Conservation (phyloP, 37 sponge, comb jelly and placozoan species). For the Mnemiopsis leidyi region DNA sequence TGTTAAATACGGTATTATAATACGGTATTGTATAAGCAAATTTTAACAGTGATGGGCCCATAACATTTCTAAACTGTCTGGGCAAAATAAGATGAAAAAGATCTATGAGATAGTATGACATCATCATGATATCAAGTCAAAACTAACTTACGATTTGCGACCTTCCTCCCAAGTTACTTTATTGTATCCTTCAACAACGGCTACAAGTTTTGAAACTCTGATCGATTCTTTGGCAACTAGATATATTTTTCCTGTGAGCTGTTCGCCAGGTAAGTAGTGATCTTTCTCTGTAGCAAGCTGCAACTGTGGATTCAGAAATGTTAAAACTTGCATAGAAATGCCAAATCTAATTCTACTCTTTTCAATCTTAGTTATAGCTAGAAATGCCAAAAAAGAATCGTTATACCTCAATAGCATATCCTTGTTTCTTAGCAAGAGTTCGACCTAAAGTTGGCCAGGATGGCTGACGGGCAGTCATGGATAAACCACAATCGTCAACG, state of each 20-base stretch:
- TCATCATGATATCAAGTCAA: too few species aligned
- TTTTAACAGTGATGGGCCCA: too few species aligned
- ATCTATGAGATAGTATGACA: too few species aligned
- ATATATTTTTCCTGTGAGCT: constrained; percentile 6
- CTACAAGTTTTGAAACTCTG: not conserved
- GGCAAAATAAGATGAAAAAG: too few species aligned
- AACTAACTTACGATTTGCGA: not conserved
- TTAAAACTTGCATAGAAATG: too few species aligned
- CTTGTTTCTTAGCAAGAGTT: not conserved
- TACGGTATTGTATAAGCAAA: too few species aligned
- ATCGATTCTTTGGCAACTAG: not conserved
- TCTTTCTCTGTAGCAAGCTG: not conserved
- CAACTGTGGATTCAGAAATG: not conserved
- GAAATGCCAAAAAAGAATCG: not conserved
- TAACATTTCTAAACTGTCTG: too few species aligned
- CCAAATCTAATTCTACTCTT: too few species aligned
- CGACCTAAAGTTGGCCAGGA: not conserved
- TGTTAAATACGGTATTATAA: too few species aligned
- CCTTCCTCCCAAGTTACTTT: not conserved
- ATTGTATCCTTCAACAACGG: not conserved
- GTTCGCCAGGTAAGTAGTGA: not conserved
- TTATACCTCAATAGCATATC: not conserved
- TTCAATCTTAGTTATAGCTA: not conserved
- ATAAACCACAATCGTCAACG: not conserved
- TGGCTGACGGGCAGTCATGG: not conserved